Evolutionary conservation across 2,113 vertebrate species (phyloP).

Genomic region (Hipposideros armiger): DNA sequence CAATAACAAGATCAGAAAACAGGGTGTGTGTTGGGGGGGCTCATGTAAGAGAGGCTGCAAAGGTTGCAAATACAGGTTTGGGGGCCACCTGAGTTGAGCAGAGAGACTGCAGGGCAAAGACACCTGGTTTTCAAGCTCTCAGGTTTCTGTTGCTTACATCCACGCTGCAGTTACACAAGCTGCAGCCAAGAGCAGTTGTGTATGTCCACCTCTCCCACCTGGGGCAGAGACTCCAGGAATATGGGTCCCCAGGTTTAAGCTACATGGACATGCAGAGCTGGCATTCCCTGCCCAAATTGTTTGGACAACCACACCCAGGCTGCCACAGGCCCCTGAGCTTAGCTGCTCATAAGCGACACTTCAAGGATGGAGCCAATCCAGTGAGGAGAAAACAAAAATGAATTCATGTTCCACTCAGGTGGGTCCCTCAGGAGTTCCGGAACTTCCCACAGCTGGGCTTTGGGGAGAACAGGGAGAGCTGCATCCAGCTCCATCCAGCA

Average conservation of each 20-base stretch:
- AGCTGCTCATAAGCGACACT: background rate
- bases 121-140: background rate
- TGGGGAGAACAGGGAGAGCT: accelerated
- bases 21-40: no score
- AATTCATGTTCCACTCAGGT: background rate
- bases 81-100: background rate
- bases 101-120: background rate
- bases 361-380: background rate
- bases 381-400: background rate
- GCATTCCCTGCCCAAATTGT: background rate
- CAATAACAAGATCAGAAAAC: background rate
- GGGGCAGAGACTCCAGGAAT: background rate
- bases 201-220: background rate
- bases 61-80: background rate
- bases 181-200: background rate
- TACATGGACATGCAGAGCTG: background rate
- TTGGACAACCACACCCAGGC: background rate
- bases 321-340: background rate
- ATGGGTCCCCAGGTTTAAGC: background rate
- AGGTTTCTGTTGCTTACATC: background rate
- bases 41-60: background rate
- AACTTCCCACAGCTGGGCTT: background rate
- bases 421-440: background rate
- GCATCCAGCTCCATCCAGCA: background rate
- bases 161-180: accelerated